These are phyloP conservation scores for Macaria notata DNA, from an alignment of 2,888 invertebrate genomes.

Conservation along the genomic window DNA sequence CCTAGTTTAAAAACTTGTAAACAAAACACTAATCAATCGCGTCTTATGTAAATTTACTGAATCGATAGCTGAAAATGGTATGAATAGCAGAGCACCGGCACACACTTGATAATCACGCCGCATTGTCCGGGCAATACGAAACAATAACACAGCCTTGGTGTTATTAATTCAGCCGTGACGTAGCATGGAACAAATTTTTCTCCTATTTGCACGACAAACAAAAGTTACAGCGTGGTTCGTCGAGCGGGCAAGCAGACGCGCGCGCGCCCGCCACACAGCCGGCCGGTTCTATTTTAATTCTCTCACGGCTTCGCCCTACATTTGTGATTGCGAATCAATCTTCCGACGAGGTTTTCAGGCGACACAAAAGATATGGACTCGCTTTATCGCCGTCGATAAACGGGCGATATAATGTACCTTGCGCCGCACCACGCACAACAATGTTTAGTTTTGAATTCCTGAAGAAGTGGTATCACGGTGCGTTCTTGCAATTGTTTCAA, in stretches of 20 bases:
- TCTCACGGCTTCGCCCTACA: constrained; percentile 40
- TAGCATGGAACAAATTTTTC: constrained; percentile 70
- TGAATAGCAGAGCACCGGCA: constrained; percentile 32
- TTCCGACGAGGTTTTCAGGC: constrained; percentile 24
- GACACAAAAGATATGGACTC: constrained; percentile 50
- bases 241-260: constrained; percentile 51
- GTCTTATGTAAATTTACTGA: constrained; percentile 24
- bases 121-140: constrained; percentile 51
- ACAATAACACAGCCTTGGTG: constrained; percentile 70
- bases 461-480: constrained; percentile 76
- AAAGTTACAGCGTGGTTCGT: constrained; percentile 54
- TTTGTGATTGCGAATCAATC: constrained; percentile 45
- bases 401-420: constrained; percentile 59
- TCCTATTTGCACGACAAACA: constrained; percentile 71
- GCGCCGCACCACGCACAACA: constrained; percentile 50
- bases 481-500: constrained; percentile 35
- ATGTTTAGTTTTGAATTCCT: constrained; percentile 78
- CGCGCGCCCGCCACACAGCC: constrained; percentile 52
- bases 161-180: constrained; percentile 71
- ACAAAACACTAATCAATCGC: no score
- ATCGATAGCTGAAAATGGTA: constrained; percentile 30
- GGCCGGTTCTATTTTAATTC: constrained; percentile 57
- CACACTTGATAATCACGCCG: constrained; percentile 42
- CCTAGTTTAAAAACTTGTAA: no score
- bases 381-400: constrained; percentile 64